Percentiles rank a stretch among this genome's conserved stretches.
phyloP scores from a whole-genome alignment of 2,113 vertebrate genomes.

The Bombycilla garrulus region DNA sequence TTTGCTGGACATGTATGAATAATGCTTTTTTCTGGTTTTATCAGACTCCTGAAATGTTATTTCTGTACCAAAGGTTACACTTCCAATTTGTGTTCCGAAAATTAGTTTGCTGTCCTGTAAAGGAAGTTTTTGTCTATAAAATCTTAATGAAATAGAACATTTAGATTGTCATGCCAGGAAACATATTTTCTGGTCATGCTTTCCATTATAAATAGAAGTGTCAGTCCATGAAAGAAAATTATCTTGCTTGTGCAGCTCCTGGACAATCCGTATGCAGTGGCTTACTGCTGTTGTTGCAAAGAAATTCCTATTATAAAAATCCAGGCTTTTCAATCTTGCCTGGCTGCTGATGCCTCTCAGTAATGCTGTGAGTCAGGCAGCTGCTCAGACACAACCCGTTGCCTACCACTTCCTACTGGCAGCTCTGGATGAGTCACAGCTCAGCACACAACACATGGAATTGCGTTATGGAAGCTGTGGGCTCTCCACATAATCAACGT shows the following conservation, averaged over 20 bases:
- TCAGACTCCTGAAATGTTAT: background rate
- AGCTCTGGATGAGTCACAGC: slow-evolving; percentile 10
- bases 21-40: background rate
- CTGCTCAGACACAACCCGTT: background rate
- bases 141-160: background rate
- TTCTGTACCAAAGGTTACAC: background rate
- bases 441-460: background rate
- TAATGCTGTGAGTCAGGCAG: slow-evolving; percentile 6
- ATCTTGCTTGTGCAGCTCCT: background rate
- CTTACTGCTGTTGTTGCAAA: background rate
- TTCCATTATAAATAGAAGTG: background rate
- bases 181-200: background rate
- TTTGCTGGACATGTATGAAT: background rate
- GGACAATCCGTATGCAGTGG: fast-evolving
- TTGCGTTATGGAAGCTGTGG: background rate
- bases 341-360: background rate
- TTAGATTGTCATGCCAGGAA: background rate
- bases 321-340: background rate
- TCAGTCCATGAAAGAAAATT: background rate
- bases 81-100: background rate
- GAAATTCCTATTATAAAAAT: background rate
- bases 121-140: background rate
- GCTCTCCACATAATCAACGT: background rate
- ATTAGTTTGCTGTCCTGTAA: background rate
- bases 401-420: slow-evolving; percentile 14